Evolutionary conservation across 2,797 vertebrate species (phyloP).

Genomic region (Brotogeris chrysoptera): DNA sequence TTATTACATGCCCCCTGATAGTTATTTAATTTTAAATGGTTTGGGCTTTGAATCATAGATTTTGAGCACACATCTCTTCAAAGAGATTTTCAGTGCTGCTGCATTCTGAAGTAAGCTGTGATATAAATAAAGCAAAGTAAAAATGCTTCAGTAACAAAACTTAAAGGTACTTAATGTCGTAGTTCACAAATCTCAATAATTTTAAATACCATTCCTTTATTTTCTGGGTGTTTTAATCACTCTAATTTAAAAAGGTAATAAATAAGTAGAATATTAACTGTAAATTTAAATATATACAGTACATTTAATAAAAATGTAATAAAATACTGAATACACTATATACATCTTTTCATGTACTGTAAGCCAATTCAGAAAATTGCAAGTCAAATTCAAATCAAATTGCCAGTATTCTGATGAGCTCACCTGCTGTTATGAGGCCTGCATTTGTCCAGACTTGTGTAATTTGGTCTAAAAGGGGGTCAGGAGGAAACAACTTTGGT

Average conservation of each 20-base stretch:
- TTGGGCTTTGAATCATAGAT: background rate
- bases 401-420: background rate
- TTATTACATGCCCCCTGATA: background rate
- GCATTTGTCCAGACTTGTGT: background rate
- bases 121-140: background rate
- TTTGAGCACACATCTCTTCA: background rate
- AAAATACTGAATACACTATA: background rate
- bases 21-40: slow-evolving; percentile 23
- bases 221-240: background rate
- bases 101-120: background rate
- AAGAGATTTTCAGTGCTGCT: background rate
- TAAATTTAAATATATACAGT: background rate
- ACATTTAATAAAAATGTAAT: background rate
- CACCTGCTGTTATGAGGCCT: background rate
- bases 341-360: background rate
- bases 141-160: background rate
- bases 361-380: background rate
- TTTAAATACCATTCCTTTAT: background rate
- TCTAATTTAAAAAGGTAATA: background rate
- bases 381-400: background rate
- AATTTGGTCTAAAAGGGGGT: background rate
- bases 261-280: background rate
- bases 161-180: background rate
- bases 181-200: background rate
- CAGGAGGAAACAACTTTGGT: background rate